Evolutionary conservation across 2,888 invertebrate species (phyloP), one percentile per base, ranked within the genome.

Genomic region (Apeira syringaria): DNA sequence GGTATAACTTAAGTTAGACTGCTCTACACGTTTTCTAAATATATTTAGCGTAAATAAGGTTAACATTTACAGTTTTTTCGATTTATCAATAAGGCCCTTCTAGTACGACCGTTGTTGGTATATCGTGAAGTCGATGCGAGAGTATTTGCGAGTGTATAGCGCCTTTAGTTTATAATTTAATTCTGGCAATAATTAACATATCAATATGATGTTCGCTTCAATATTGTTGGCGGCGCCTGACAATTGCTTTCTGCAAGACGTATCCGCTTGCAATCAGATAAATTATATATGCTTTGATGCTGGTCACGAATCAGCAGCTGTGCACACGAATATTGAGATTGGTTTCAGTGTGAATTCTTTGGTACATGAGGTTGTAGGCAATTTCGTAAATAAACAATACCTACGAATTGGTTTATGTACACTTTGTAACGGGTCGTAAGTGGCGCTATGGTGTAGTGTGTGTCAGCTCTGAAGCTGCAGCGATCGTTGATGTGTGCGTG

Each of bases 21-120:
- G 68, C 73, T 72, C 54, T 72, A 70, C 68, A 59, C 70, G 68
- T 79, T 77, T 64, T 68, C 74, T 74, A 72, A 75, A 75, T 71
- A 59, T 81, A 83, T 73, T 75, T 80, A 81, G 78, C 68, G 58
- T 71, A 76, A 73, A 70, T 72, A 80, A 85, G 78, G 75, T 77
- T 82, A 79, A 79, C 68, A 58, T 63, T 68, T 69, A 72, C 71
- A 71, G 59, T 74, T 74, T 61, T 69, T 64, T 59, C 61, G 41
- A 67, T 57, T 39, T 73, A 63, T 68, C 64, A 55, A 31, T 72
- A 68, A 70, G 70, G 69, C 68, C 71, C 59, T 12, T 61, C 36
- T 52, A 65, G 61, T 59, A 60, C 62, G 62, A 64, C 56, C 49
- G 59, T 59, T 61, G 53, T 50, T 55, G 49, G 56, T 61, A 47